A percentile compares a stretch with the other conserved stretches of the same genome.
Conservation (phyloP, 2,797 vertebrate genomes). For the Setipinna tenuifilis region DNA sequence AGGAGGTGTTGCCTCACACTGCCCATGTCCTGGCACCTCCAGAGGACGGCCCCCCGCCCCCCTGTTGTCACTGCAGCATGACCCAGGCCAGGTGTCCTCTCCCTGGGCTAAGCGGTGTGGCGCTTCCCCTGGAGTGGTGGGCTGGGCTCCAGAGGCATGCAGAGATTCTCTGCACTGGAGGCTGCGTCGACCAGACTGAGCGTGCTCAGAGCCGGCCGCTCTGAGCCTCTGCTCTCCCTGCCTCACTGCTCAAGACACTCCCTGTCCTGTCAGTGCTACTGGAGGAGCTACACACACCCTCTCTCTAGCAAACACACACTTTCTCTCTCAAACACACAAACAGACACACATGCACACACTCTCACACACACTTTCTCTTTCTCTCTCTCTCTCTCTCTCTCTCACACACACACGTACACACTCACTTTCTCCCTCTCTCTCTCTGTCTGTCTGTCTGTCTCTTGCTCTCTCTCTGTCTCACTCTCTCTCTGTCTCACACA, state of each 20-base stretch:
- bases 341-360: conserved; percentile 50
- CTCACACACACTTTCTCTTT: conserved; percentile 23
- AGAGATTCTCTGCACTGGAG: conserved; percentile 56
- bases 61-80: conserved; percentile 48
- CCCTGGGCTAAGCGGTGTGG: conserved; percentile 47
- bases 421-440: conserved; percentile 38
- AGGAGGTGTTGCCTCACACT: conserved; percentile 72
- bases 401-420: conserved; percentile 20
- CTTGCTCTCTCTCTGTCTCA: conserved; percentile 65
- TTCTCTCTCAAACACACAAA: conserved; percentile 35
- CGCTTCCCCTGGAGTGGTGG: conserved; percentile 46
- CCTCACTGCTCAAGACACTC: conserved; percentile 54
- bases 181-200: conserved; percentile 34
- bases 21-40: conserved; percentile 75
- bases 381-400: background rate
- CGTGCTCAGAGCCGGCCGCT: conserved; percentile 25
- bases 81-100: conserved; percentile 50
- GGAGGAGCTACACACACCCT: conserved; percentile 21
- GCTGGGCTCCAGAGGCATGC: conserved; percentile 56
- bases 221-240: conserved; percentile 26
- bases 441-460: background rate
- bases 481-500: background rate
- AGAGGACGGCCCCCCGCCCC: background rate
- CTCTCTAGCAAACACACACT: conserved; percentile 48
- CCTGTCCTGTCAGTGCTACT: conserved; percentile 33